Base-by-base conservation (phyloP, 2,113 vertebrate species). In the Tauraco erythrolophus region DNA sequence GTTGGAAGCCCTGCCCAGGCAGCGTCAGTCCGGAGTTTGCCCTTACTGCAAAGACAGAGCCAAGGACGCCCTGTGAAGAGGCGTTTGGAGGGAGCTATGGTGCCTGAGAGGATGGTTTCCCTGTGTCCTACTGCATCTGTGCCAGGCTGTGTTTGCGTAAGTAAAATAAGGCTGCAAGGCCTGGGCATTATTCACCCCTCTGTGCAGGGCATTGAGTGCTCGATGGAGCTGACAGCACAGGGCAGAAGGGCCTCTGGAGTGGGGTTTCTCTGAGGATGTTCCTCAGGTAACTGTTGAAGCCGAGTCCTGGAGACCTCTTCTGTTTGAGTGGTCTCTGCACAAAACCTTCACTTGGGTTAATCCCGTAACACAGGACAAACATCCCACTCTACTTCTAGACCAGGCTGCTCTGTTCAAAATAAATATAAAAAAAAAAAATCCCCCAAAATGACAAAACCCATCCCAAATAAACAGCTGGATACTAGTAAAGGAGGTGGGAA, bases 381-480 rank as follows among this genome's bases (percentile, higher is more conserved):
- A 30, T 37, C 62, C 33, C 39, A 39, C 48, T 51, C 39, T 3
- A 6, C 11, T 45, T 41, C 61, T 66, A 58, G 43, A n/a, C 1
- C 0, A 1, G 16, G 27, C 25, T 76, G 51, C 35, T 68, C 71
- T 1, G 0, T 46, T 76, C 13, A 13, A 77, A 83, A 56, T 4
- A 23, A 61, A n/a, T 39, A 33, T 7, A 17, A 25, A 22, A 35
- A 6, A 19, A 41, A 54, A 31, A 10, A 2, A 0, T 12, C 41
- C 41, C 4, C 39, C 33, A 8, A 48, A 9, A 3, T 37, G 33
- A 27, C 6, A 25, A 19, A n/a, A 8, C 0, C 2, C 60, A 30
- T 1, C 12, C 39, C 4, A 1, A 13, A 61, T 28, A 71, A 61
- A 23, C 50, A 41, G 25, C 53, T 16, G 33, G 22, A 17, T 24